Evolutionary conservation across 1,140 invertebrate species (phyloP).

Genomic region (Campodea augens): DNA sequence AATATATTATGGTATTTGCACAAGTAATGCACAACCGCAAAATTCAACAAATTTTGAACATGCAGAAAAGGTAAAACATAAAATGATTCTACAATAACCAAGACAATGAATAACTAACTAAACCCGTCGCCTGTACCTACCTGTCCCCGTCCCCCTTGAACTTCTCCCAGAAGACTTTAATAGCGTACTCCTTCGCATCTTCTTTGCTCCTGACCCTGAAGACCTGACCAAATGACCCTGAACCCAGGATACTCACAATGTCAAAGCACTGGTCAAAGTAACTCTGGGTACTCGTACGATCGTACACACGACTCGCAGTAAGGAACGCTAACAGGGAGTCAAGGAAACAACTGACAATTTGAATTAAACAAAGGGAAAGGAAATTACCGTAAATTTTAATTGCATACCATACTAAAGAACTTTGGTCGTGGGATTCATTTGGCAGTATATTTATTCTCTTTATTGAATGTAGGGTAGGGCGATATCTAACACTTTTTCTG

Average conservation of each 20-base stretch:
- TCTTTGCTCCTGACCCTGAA: conserved; percentile 41
- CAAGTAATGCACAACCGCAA: no score
- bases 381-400: neutral
- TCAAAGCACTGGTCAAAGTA: conserved; percentile 46
- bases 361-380: neutral
- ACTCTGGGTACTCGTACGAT: conserved; percentile 17
- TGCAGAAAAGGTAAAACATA: no score
- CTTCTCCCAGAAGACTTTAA: conserved; percentile 39
- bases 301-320: conserved; percentile 25
- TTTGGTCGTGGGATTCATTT: neutral
- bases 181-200: conserved; percentile 43
- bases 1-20: no score
- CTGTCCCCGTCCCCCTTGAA: conserved; percentile 39
- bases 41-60: no score
- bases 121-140: no score
- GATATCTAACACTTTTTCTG: neutral
- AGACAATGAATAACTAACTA: no score
- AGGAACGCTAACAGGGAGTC: conserved; percentile 1
- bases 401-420: conserved; percentile 5
- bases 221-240: conserved; percentile 54
- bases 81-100: no score
- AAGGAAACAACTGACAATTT: neutral
- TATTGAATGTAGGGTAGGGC: neutral
- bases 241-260: conserved; percentile 37
- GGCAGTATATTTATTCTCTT: neutral